Evolutionary conservation across 2,888 invertebrate genomes (phyloP).

Genomic region (Gastrophysa polygoni): DNA sequence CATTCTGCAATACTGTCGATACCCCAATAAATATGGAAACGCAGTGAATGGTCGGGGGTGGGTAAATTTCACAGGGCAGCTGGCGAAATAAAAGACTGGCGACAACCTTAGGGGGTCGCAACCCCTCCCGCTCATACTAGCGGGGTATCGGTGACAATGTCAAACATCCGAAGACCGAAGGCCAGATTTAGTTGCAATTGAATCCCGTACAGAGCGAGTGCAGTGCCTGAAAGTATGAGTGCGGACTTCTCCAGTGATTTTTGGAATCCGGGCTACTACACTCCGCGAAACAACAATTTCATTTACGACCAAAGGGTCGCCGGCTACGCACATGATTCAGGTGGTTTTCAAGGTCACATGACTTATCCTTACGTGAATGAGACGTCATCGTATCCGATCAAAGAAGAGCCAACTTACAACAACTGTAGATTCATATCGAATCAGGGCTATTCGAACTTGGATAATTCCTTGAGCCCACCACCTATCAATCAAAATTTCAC

Average conservation of each 20-base stretch:
- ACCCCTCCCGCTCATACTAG: slow-evolving; percentile 56
- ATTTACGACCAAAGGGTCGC: slow-evolving; percentile 30
- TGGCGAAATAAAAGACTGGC: slow-evolving; percentile 59
- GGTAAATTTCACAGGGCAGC: slow-evolving; percentile 58
- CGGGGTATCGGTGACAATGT: slow-evolving; percentile 58
- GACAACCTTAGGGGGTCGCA: slow-evolving; percentile 56
- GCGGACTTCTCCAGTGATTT: slow-evolving; percentile 48
- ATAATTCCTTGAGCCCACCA: slow-evolving; percentile 46
- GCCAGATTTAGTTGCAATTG: slow-evolving; percentile 47
- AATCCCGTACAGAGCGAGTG: slow-evolving; percentile 35
- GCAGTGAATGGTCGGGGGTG: slow-evolving; percentile 55
- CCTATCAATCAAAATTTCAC: slow-evolving; percentile 38
- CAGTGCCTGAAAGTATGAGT: slow-evolving; percentile 47
- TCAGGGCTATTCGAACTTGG: slow-evolving; percentile 17
- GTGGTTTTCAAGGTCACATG: slow-evolving; percentile 31
- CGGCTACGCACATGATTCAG: slow-evolving; percentile 16
- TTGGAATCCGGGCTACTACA: slow-evolving; percentile 45
- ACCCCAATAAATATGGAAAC: slow-evolving; percentile 57
- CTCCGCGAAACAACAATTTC: slow-evolving; percentile 33
- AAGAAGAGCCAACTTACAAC: slow-evolving; percentile 40
- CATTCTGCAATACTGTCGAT: slow-evolving; percentile 50
- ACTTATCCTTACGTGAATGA: slow-evolving; percentile 27
- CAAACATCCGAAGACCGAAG: slow-evolving; percentile 57
- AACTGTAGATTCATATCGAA: slow-evolving; percentile 40
- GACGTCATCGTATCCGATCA: slow-evolving; percentile 22